Conservation (phyloP, 2,888 invertebrate genomes). For the Cosmopolites sordidus region DNA sequence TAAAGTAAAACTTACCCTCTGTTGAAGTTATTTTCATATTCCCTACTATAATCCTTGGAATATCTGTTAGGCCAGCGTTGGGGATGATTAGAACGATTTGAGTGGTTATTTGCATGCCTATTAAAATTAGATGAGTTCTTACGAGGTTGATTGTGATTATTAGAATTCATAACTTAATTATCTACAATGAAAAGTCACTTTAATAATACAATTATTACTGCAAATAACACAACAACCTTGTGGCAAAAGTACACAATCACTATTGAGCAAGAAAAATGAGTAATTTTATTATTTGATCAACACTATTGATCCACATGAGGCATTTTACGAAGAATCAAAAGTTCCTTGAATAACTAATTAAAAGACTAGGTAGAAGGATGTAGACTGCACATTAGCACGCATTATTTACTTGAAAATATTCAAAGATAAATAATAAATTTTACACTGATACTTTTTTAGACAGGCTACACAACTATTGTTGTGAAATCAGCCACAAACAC, state of each 20-base stretch:
- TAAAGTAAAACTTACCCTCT: constrained; percentile 41
- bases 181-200: constrained; percentile 26
- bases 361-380: constrained; percentile 4
- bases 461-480: constrained; percentile 30
- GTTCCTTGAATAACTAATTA: not conserved
- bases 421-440: constrained; percentile 26
- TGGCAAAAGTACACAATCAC: constrained; percentile 35
- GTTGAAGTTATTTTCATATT: constrained; percentile 46
- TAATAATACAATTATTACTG: constrained; percentile 26
- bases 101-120: constrained; percentile 45
- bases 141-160: constrained; percentile 46
- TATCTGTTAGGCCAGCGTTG: constrained; percentile 48
- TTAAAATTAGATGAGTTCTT: constrained; percentile 46
- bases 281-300: constrained; percentile 43
- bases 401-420: constrained; percentile 22
- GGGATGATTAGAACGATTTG: constrained; percentile 43
- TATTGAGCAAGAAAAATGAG: constrained; percentile 43
- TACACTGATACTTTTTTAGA: constrained; percentile 31
- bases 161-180: constrained; percentile 44
- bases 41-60: constrained; percentile 47
- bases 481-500: constrained; percentile 42
- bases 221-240: constrained; percentile 35
- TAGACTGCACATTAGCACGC: constrained; percentile 22
- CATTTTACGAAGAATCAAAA: constrained; percentile 32
- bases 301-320: constrained; percentile 45